Percentiles rank a stretch among this genome's conserved stretches.
Conservation (phyloP, 2,113 vertebrate genomes). For the Phrynosoma blainvillii region DNA sequence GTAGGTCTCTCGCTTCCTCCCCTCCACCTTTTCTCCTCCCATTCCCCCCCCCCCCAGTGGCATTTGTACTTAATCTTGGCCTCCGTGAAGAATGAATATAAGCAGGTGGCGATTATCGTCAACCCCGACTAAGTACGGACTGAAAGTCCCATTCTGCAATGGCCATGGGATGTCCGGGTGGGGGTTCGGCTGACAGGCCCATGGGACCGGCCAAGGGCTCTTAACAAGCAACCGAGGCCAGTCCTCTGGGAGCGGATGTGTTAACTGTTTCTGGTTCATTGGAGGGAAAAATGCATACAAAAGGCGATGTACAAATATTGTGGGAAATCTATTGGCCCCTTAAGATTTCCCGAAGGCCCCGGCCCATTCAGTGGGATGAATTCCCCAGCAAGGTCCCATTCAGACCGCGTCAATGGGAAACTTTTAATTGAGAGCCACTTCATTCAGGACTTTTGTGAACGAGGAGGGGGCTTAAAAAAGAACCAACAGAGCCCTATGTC, state of each 20-base stretch:
- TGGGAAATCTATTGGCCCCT: conserved; percentile 90
- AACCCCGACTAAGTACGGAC: conserved; percentile 72
- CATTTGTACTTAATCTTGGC: conserved; percentile 21
- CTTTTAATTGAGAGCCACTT: conserved; percentile 94
- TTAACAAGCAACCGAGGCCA: conserved; percentile 66
- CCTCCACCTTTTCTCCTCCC: fast-evolving
- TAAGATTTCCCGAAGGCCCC: conserved; percentile 85
- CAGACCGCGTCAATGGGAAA: conserved; percentile 88
- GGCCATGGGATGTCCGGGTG: conserved; percentile 16
- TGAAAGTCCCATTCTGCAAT: conserved; percentile 64
- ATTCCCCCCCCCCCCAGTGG: conserved; percentile 30
- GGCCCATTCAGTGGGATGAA: conserved; percentile 88
- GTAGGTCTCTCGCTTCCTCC: not conserved
- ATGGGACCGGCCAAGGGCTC: conserved; percentile 31
- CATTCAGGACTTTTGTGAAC: conserved; percentile 82
- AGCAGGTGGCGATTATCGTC: conserved; percentile 83
- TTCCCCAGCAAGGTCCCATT: conserved; percentile 88
- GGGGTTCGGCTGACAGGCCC: not conserved
- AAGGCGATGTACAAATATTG: conserved; percentile 94
- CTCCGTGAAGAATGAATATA: conserved; percentile 48
- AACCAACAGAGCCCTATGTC: conserved; percentile 79
- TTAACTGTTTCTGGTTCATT: conserved; percentile 92
- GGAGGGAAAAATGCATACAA: conserved; percentile 92
- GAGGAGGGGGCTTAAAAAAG: conserved; percentile 71
- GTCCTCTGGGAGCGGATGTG: conserved; percentile 86